Evolutionary conservation across 1,140 invertebrate species (phyloP).

Genomic region (Ceratitis capitata): DNA sequence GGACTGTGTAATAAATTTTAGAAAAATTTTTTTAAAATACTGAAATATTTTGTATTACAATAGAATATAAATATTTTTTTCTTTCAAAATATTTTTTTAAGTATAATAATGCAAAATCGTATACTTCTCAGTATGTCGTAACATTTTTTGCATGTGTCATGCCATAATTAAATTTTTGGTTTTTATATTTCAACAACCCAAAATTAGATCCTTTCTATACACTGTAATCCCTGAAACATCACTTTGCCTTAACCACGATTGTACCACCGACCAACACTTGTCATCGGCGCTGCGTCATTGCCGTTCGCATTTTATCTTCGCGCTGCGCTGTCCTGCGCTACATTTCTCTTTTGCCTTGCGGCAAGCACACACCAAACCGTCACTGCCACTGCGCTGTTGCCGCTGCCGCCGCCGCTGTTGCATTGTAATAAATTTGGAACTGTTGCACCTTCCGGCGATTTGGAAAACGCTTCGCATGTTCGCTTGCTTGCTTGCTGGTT

Average conservation of each 20-base stretch:
- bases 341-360: neutral
- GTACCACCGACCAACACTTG: neutral
- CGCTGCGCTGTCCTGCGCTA: neutral
- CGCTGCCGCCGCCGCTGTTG: neutral
- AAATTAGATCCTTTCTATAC: neutral
- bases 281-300: neutral
- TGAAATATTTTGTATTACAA: no score
- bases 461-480: neutral
- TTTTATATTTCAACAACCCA: neutral
- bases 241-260: neutral
- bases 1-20: neutral
- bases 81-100: neutral
- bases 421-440: conserved; percentile 32
- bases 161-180: neutral
- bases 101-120: neutral
- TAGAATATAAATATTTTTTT: neutral
- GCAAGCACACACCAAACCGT: neutral
- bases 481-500: no score
- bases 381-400: no score
- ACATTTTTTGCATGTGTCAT: neutral
- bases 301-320: neutral
- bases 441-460: conserved; percentile 30
- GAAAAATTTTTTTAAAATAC: no score
- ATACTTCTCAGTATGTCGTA: neutral
- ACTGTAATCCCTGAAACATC: no score